Conservation (phyloP, 2,888 invertebrate species). For the Parnassius glacialis region DNA sequence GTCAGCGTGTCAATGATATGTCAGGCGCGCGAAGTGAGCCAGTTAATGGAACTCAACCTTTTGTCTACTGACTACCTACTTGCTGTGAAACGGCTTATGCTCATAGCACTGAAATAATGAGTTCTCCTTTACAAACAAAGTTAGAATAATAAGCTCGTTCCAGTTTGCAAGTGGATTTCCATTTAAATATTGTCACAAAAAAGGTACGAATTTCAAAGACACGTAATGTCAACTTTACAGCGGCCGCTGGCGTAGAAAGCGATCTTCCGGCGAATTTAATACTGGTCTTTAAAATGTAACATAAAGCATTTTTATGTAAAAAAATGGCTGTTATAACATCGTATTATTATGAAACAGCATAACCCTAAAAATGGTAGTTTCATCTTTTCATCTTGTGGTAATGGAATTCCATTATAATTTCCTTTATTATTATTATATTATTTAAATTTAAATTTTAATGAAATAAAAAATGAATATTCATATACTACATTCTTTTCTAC, state of each 20-base stretch:
- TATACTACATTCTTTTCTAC: too few relatives aligned
- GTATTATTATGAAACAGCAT: too few relatives aligned
- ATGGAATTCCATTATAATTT: neutral
- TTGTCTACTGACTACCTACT: slow-evolving; percentile 47
- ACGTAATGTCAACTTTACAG: slow-evolving; percentile 25
- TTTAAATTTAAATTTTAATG: too few relatives aligned
- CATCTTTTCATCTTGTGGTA: neutral
- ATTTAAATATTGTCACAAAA: slow-evolving; percentile 36
- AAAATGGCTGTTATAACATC: neutral
- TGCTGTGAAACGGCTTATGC: slow-evolving; percentile 40
- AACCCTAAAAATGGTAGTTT: neutral
- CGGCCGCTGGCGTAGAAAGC: slow-evolving; percentile 9
- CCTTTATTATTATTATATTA: too few relatives aligned
- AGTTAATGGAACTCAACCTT: slow-evolving; percentile 56
- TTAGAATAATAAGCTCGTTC: slow-evolving; percentile 53
- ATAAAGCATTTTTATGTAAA: slow-evolving; percentile 18
- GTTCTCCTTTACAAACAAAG: slow-evolving; percentile 48
- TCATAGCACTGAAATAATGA: slow-evolving; percentile 52
- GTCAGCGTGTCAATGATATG: slow-evolving; percentile 54
- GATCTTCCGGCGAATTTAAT: slow-evolving; percentile 21
- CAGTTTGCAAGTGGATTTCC: slow-evolving; percentile 35
- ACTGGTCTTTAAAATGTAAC: slow-evolving; percentile 21
- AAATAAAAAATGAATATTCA: too few relatives aligned
- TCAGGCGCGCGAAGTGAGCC: slow-evolving; percentile 48
- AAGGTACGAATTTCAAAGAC: slow-evolving; percentile 25